Base-by-base conservation (phyloP, 2,113 vertebrate species). In the Burhinus oedicnemus region DNA sequence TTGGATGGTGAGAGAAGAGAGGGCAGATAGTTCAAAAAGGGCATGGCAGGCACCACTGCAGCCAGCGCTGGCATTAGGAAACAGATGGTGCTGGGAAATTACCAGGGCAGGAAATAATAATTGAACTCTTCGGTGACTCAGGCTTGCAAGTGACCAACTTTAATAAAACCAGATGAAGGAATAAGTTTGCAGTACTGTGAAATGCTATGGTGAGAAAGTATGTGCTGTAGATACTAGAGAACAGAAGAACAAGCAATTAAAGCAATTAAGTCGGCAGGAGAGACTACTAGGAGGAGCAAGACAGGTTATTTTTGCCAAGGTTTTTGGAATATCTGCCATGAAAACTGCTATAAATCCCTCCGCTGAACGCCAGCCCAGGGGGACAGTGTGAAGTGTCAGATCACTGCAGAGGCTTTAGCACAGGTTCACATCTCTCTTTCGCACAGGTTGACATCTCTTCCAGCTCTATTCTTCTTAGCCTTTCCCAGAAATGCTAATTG, bases 1-100 rank as follows among this genome's bases (percentile, higher is more conserved):
- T 84, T 64, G 72, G 57, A 27, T 66, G 36, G 32, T 38, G 52
- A 91, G 38, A 86, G 12, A 12, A 78, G 40, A 75, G 32, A 81
- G 61, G 22, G 40, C 19, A 78, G 30, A 16, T 4, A 84, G 52
- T 54, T 91, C 38, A 58, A 34, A 47, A 71, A 78, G 12, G 47
- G n/a, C 47, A 83, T 2, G 62, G 42, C 44, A 58, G 44, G 42
- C 38, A 77, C 27, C 0, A 0, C 45, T 49, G 25, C 6, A 5
- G 55, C 51, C 54, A 14, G 51, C 4, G 4, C 55, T 71, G 69
- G 64, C 45, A 30, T n/a, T 30, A 79, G 61, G 47, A 89, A 89
- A 79, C 47, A 66, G n/a, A 42, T 14, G 27, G 44, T 44, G 38
- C 23, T 36, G 44, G 47, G 57, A 82, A 83, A 69, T 47, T 34